phyloP scores from a whole-genome alignment of 2,888 invertebrate species.

The Coenonympha arcania region DNA sequence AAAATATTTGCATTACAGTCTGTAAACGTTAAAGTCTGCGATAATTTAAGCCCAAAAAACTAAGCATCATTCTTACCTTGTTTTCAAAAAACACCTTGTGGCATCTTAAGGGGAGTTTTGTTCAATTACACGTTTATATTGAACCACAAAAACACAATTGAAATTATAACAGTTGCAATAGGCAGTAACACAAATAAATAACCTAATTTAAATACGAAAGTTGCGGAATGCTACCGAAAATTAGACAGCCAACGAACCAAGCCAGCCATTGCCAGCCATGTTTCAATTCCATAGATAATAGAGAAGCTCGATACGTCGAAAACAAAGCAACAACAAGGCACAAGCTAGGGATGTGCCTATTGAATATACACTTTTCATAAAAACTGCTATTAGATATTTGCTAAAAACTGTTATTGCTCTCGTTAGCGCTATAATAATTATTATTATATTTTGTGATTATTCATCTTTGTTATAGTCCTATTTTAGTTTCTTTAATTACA shows the following conservation, averaged over 20 bases:
- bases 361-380: too few species aligned
- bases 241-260: slow-evolving; percentile 46
- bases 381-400: too few species aligned
- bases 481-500: too few species aligned
- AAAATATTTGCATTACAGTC: slow-evolving; percentile 51
- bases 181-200: slow-evolving; percentile 35
- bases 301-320: neutral
- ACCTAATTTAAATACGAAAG: slow-evolving; percentile 39
- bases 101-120: slow-evolving; percentile 51
- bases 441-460: too few species aligned
- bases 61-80: slow-evolving; percentile 51
- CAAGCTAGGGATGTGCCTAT: too few species aligned
- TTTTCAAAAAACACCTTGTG: slow-evolving; percentile 45
- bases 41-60: slow-evolving; percentile 3
- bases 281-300: slow-evolving; percentile 32
- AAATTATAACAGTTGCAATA: slow-evolving; percentile 13
- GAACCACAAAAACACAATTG: slow-evolving; percentile 7
- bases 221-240: slow-evolving; percentile 49
- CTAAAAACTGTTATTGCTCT: too few species aligned
- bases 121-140: slow-evolving; percentile 31
- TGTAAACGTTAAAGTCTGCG: slow-evolving; percentile 4
- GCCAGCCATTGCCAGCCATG: slow-evolving; percentile 43
- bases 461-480: too few species aligned
- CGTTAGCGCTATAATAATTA: too few species aligned
- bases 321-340: slow-evolving; percentile 7